Evolutionary conservation across 2,797 vertebrate species (phyloP).

Genomic region (Falco naumanni): DNA sequence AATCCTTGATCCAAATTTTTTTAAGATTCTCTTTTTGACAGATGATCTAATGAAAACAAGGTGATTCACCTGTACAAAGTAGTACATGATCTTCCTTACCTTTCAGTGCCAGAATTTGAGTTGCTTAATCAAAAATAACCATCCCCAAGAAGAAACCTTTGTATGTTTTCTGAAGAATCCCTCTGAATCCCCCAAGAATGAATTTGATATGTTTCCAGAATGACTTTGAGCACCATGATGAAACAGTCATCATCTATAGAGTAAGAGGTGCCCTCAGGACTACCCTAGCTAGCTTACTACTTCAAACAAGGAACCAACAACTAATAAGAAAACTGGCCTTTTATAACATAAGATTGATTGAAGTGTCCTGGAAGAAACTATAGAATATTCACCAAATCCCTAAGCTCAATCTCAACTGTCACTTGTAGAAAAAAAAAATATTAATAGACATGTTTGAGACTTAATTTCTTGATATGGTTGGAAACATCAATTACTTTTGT

Average conservation of each 20-base stretch:
- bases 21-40: not conserved
- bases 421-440: not conserved
- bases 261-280: not conserved
- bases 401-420: not conserved
- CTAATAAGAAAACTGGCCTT: not conserved
- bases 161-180: not conserved
- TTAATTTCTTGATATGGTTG: not conserved
- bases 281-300: not conserved
- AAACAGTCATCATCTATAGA: not conserved
- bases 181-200: not conserved
- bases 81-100: not conserved
- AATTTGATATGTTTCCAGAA: not conserved
- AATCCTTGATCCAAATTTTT: not conserved
- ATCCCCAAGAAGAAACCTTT: not conserved
- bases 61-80: not conserved
- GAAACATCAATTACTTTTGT: not conserved
- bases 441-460: not conserved
- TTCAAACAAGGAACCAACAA: not conserved
- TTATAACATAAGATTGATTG: not conserved
- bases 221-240: not conserved
- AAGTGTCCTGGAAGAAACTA: not conserved
- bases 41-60: not conserved
- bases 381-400: not conserved
- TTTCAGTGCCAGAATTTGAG: not conserved
- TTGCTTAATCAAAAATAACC: not conserved